Evolutionary conservation across 2,797 vertebrate species (phyloP), one percentile per base, ranked within the genome.

Genomic region (Sardinella longiceps): DNA sequence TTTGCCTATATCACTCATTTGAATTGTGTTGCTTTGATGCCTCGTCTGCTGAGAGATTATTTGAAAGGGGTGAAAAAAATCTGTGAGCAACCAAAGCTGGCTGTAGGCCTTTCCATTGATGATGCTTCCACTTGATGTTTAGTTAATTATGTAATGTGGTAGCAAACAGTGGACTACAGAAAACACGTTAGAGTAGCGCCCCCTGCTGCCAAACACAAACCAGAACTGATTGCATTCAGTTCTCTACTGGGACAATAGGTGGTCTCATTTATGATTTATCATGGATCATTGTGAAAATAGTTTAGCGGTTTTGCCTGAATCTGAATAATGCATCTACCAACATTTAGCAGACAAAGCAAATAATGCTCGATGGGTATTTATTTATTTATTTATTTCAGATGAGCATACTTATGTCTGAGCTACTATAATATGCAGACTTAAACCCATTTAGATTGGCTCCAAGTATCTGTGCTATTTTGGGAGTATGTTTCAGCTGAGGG

Each of bases 191-290:
- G 48, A 85, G 37, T 85, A 83, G 84, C 81, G 81, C 84, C 86
- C 81, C 85, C 86, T 87, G 84, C 84, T 87, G 86, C 51, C 74
- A 83, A 66, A 84, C 82, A 80, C 83, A n/a, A n/a, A n/a, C 30
- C 33, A 81, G 46, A 50, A 14, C 43, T 77, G 20, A 43, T 23
- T 11, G 20, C 53, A 9, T 39, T 2, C 4, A 39, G 33, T 39
- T 39, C 18, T n/a, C 5, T 45, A 74, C 45, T 81, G 48, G 60
- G 82, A 85, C 23, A 46, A 45, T 85, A 11, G 25, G 60, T 80
- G 80, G 63, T 60, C 84, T 80, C 53, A 80, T 60, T 39, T 53
- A 63, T 80, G 33, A 83, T 30, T 81, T 80, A 58, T 80, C 74
- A 82, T 83, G 84, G 60, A 85, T 39, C 77, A 53, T 82, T 77